Evolutionary conservation across 2,113 vertebrate genomes (phyloP), one percentile per base, ranked within the genome.

Genomic region (Climacteris rufus): DNA sequence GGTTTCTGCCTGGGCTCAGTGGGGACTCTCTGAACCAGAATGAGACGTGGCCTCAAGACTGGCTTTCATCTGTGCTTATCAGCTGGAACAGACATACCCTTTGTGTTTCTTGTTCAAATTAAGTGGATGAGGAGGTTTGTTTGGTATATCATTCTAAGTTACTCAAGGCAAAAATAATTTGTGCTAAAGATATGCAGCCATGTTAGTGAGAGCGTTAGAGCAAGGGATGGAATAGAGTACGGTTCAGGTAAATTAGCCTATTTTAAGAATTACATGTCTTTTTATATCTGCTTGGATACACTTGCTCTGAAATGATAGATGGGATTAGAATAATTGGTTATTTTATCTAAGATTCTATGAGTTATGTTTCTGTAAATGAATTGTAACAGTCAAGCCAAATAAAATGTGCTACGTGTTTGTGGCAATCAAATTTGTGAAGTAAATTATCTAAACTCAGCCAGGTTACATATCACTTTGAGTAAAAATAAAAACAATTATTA

Each of bases 31-130:
- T 88, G 87, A 95, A 82, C 40, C 85, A 93, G 85, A 88, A 96
- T 88, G 65, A 89, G 83, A 83, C 92, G 69, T 89, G 89, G 92
- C 83, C 83, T 93, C 71, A 93, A 89, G 93, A 83, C 66, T 81
- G 80, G 54, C 91, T 96, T 96, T 95, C 74, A 89, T 95, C 80
- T 8, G 6, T 92, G 75, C 88, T 94, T 95, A 94, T 94, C 95
- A 74, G 85, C 88, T 86, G 59, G 45, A 94, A 61, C 92, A 97
- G 90, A 76, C 50, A 39, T 83, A 83, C 42, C 50, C 71, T 92
- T 92, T 68, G 44, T 93, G 53, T 6, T 5, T 78, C 81, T 89
- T 79, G 35, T 92, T 87, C 85, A 63, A 69, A 91, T 92, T 89
- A 89, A 93, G 69, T 75, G 68, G 14, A 20, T 63, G 68, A 75